A percentile compares a stretch with the other conserved stretches of the same genome.
These are phyloP conservation scores for Anguilla japonica DNA, from an alignment of 2,113 vertebrate species.

Conservation along the genomic window DNA sequence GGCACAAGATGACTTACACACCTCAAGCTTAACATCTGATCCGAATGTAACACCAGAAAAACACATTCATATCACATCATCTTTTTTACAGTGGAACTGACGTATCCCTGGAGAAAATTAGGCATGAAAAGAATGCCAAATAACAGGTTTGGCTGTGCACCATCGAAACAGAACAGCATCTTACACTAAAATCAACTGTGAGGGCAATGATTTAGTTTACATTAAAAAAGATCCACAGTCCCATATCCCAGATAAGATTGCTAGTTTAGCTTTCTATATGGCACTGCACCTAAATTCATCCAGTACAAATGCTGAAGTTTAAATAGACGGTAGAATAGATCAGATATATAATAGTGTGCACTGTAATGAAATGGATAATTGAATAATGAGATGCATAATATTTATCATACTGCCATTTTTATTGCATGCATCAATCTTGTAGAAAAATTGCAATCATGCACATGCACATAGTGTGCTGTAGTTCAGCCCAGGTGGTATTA, in stretches of 20 bases:
- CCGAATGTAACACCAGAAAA: constrained; percentile 14
- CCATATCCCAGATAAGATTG: not conserved
- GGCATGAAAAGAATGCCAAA: constrained; percentile 51
- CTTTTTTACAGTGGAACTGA: constrained; percentile 41
- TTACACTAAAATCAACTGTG: not conserved
- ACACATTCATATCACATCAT: constrained; percentile 18
- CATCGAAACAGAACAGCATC: constrained; percentile 1
- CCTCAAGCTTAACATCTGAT: not conserved
- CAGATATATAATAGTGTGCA: not conserved
- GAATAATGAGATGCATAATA: not conserved
- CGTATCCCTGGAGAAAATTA: constrained; percentile 33
- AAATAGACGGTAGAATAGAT: not conserved
- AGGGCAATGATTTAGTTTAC: constrained; percentile 5
- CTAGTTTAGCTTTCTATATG: not conserved
- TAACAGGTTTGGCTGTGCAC: constrained; percentile 53
- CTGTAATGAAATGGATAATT: not conserved
- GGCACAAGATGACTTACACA: constrained; percentile 20
- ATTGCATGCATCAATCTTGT: no score
- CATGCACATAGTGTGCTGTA: not conserved
- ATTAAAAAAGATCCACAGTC: not conserved
- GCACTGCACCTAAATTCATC: not conserved
- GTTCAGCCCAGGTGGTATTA: not conserved
- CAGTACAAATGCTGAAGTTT: not conserved
- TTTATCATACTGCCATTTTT: not conserved
- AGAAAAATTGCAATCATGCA: not conserved